Evolutionary conservation across 2,888 invertebrate species (phyloP), one percentile per base, ranked within the genome.

Genomic region (Sphinx pinastri): DNA sequence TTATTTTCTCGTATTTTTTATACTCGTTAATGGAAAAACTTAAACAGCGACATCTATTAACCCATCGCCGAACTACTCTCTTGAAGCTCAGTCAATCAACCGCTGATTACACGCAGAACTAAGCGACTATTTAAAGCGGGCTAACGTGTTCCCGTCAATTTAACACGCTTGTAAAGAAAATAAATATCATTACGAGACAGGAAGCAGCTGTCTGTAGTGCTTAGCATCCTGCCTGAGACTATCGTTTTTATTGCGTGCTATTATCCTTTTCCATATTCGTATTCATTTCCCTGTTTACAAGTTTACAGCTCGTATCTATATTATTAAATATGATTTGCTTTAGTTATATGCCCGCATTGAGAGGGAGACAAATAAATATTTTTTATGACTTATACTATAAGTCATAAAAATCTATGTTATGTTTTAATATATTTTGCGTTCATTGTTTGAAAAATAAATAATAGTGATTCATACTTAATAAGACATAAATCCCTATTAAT

Each of bases 231-330:
- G 63, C n/a, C 19, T 19, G 12, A 47, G 19, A 19, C 63, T 63
- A 63, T 63, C 12, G 49, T 16, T 63, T 63, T 63, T 63, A 63
- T 63, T 60, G 47, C 45, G 47, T 60, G 38, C 45, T 13, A 49
- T 63, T 63, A 63, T 63, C 49, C 49, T 63, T 57, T 63, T 63
- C 49, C 12, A 63, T 63, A 63, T 63, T 63, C 63, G 19, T 19
- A 49, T 63, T 19, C 63, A 63, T 60, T 63, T 49, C 63, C 49
- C 19, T n/a, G 31, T 63, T 63, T 49, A 19, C 49, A 49, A 63
- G 49, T 49, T 63, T 63, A 63, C 63, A 63, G 49, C 63, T 19
- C 6, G 10, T n/a, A 19, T 47, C 47, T 16, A 16, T 60, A 45
- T 60, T 60, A 60, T 60, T 60, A 60, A 60, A 60, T 16, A 45